Evolutionary conservation across 2,888 invertebrate species (phyloP).

Genomic region (Leucophenga maculata): DNA sequence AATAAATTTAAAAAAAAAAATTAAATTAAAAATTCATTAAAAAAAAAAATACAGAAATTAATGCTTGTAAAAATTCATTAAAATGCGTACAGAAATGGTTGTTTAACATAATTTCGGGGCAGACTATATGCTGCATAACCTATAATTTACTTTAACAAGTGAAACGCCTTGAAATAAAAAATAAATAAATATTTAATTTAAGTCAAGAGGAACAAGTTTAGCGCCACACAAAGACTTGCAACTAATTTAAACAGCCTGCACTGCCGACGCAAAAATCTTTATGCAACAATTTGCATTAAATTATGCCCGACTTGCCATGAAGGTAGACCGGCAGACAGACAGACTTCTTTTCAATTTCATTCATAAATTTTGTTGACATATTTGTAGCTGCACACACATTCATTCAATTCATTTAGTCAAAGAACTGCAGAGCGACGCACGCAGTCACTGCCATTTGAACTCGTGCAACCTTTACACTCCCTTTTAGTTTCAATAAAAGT

Average conservation of each 20-base stretch:
- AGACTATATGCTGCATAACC: slow-evolving; percentile 38
- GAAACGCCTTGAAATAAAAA: slow-evolving; percentile 49
- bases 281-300: slow-evolving; percentile 16
- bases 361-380: not conserved
- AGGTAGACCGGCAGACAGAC: not conserved
- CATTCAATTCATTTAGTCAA: not conserved
- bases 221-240: slow-evolving; percentile 10
- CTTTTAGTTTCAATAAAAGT: too few species aligned
- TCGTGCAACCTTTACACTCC: slow-evolving; percentile 1
- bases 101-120: not conserved
- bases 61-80: slow-evolving; percentile 7
- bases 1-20: slow-evolving; percentile 1
- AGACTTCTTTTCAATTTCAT: too few species aligned
- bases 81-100: slow-evolving; percentile 3
- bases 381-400: too few species aligned
- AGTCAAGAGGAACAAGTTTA: not conserved
- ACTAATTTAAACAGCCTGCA: too few species aligned
- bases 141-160: slow-evolving; percentile 64
- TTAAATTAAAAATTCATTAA: not conserved
- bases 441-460: slow-evolving; percentile 5
- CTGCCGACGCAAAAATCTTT: not conserved
- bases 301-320: not conserved
- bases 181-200: not conserved
- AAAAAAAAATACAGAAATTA: not conserved
- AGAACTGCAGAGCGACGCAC: too few species aligned